Evolutionary conservation across 2,888 invertebrate genomes (phyloP), one percentile per base, ranked within the genome.

Genomic region (Plebejus anna): DNA sequence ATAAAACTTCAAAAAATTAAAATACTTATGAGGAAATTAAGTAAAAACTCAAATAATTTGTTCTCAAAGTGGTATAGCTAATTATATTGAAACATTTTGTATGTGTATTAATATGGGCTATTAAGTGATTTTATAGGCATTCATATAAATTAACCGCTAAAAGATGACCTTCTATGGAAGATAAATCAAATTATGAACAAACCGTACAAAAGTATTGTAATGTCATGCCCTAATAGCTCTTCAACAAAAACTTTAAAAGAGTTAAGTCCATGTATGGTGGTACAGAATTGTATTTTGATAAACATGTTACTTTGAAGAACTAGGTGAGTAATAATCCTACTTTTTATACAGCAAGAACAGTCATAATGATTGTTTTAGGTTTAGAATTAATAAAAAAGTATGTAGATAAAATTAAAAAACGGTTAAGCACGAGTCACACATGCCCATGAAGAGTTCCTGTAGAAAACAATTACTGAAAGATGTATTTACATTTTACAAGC

Each of bases 161-260:
- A 55, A 32, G 73, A 73, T 55, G 32, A 13, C 73, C 73, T 73
- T 73, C 7, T 51, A 28, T 32, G 73, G 73, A 55, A 55, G 32
- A 55, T 73, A 73, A 73, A 47, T 72, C 72, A 72, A 72, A 73
- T 73, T 73, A 73, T 73, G 13, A 73, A 55, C 51, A 51, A 72
- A 72, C 51, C 51, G 73, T 73, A 73, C 57, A 76, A 57, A 36
- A 75, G 13, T 9, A 75, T 75, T 61, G 38, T 75, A 57, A 71
- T 71, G 76, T 55, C 71, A 71, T 71, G 70, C 76, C 71, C 22
- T 76, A 76, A 76, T 71, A 28, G 76, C 59, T 71, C 38, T 76
- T 28, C 59, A 71, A 71, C 71, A 71, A 76, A 76, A 76, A 71
- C 32, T 71, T 32, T 22, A 70, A 70, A 76, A 55, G 73, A 73